phyloP scores from a whole-genome alignment of 2,888 invertebrate genomes.

The Cryptocheilus praepositus region DNA sequence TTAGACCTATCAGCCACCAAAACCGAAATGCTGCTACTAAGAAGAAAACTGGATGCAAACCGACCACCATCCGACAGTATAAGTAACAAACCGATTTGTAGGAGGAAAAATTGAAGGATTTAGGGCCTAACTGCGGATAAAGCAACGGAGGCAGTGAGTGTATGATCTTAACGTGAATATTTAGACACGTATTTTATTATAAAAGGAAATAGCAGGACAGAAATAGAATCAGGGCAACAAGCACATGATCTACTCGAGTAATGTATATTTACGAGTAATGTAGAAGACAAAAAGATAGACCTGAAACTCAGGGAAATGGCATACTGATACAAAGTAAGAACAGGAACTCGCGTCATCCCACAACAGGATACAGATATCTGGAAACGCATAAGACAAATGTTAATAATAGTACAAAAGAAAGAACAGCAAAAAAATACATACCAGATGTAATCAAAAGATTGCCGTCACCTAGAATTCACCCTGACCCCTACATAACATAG shows the following conservation, averaged over 20 bases:
- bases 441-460: background rate
- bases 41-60: background rate
- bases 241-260: too few species aligned
- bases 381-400: background rate
- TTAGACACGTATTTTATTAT: too few species aligned
- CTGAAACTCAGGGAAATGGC: too few species aligned
- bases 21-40: slow-evolving; percentile 22
- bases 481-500: background rate
- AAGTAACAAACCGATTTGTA: background rate
- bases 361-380: background rate
- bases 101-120: slow-evolving; percentile 15
- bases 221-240: too few species aligned
- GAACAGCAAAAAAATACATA: background rate
- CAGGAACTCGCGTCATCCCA: slow-evolving; percentile 8
- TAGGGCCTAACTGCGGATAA: slow-evolving; percentile 29
- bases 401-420: background rate
- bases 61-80: slow-evolving; percentile 16
- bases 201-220: too few species aligned
- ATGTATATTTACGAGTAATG: too few species aligned
- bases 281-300: too few species aligned
- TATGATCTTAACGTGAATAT: too few species aligned
- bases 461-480: background rate
- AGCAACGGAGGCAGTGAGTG: too few species aligned
- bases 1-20: slow-evolving; percentile 23
- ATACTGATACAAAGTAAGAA: too few species aligned